Evolutionary conservation across 2,113 vertebrate species (phyloP), one percentile per base, ranked within the genome.

Genomic region (Stegastes partitus): DNA sequence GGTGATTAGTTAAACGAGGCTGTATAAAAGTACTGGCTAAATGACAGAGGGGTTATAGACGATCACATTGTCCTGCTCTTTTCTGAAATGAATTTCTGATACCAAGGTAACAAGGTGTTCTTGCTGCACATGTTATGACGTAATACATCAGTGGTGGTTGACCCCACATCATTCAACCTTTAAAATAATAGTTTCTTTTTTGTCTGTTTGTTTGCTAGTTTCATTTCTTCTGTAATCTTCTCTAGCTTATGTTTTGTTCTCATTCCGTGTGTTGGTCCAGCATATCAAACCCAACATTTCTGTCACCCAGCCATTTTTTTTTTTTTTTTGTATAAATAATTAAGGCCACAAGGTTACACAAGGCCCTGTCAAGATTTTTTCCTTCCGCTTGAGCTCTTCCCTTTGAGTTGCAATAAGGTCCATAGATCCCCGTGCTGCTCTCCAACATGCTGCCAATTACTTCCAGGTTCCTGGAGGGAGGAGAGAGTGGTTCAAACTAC

Each of bases 281-380:
- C 9, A 4, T 23, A 1, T 59, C n/a, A 68, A 79, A 65, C 12
- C 25, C 68, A 76, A 63, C 22, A 76, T 55, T 51, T 58, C 51
- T 28, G 23, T 69, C 11, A 22, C 45, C 25, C 42, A 18, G 39
- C 57, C 14, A 19, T 69, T 63, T 73, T 79, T n/a, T n/a, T n/a
- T n/a, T n/a, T n/a, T n/a, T n/a, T n/a, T n/a, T n/a, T n/a, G n/a
- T 51, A 83, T 89, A 64, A 84, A 91, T 87, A 89, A 79, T 87
- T 80, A 66, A 92, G 62, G 21, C 42, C 54, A 63, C 31, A 58
- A 53, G 77, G 76, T 84, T 84, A 73, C 76, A 56, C 23, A 15
- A 79, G 77, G 65, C n/a, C 2, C 76, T 80, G 71, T 81, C 84
- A 85, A 54, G 25, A 70, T 6, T 9, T 16, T 16, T 76, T 83